phyloP scores from a whole-genome alignment of 35 echinoderm and acorn worm genomes.

The Holothuria glaberrima region DNA sequence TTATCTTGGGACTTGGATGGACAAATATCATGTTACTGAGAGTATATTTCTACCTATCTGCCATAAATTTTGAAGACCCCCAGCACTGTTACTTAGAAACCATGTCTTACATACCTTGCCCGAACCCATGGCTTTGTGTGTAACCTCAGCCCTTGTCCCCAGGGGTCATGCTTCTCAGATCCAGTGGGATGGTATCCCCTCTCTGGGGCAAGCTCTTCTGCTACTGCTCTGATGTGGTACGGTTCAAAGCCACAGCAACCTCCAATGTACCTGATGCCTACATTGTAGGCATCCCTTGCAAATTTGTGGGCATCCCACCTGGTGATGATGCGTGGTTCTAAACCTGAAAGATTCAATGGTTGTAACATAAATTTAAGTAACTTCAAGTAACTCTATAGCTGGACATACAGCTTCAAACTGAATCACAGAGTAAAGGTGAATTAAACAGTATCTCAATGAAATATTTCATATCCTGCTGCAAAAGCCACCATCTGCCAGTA shows the following conservation, averaged over 20 bases:
- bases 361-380: no score
- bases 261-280: conserved; percentile 90
- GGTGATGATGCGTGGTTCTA: conserved; percentile 88
- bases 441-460: no score
- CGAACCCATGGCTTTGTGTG: conserved; percentile 99
- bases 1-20: no score
- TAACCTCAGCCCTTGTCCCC: conserved; percentile 82
- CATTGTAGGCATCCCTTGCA: conserved; percentile 86
- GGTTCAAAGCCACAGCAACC: conserved; percentile 97
- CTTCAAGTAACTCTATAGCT: no score
- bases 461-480: no score
- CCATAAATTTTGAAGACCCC: no score
- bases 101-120: conserved; percentile 61
- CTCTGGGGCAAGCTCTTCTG: conserved; percentile 72
- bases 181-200: conserved; percentile 75
- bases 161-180: conserved; percentile 85
- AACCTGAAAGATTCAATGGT: conserved; percentile 36
- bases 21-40: no score
- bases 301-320: conserved; percentile 88
- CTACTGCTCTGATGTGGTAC: conserved; percentile 87
- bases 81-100: no score
- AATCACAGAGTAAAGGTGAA: no score
- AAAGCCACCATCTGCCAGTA: no score
- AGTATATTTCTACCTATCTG: no score
- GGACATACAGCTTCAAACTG: no score